A percentile compares a stretch with the other conserved stretches of the same genome.
Evolutionary conservation across 2,888 invertebrate genomes (phyloP).

Genomic region (Pammene fasciana): DNA sequence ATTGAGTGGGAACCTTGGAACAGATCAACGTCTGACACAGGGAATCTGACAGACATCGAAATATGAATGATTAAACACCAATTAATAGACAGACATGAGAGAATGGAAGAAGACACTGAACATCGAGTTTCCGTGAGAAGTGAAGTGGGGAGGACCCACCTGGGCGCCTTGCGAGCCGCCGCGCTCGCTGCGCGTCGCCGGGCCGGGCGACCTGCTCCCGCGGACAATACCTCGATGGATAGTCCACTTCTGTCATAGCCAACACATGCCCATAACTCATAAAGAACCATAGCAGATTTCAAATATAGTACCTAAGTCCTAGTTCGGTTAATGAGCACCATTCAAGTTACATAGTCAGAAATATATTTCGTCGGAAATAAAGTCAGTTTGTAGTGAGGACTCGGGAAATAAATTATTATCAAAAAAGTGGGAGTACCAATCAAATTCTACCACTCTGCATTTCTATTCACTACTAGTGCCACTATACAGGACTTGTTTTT

Average conservation of each 20-base stretch:
- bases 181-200: conserved; percentile 71
- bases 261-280: conserved; percentile 63
- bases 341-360: conserved; percentile 10
- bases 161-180: conserved; percentile 78
- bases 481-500: conserved; percentile 50
- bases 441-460: conserved; percentile 68
- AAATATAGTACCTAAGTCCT: conserved; percentile 22
- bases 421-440: conserved; percentile 25
- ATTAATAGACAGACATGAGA: conserved; percentile 47
- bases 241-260: conserved; percentile 89
- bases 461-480: conserved; percentile 63
- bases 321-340: conserved; percentile 11
- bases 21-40: conserved; percentile 36
- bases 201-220: conserved; percentile 85
- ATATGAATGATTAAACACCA: conserved; percentile 43
- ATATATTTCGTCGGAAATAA: conserved; percentile 5
- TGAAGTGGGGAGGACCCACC: conserved; percentile 78
- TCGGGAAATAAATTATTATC: conserved; percentile 4
- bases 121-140: conserved; percentile 58
- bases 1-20: conserved; percentile 36
- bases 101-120: conserved; percentile 66
- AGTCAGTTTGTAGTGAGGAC: conserved; percentile 15
- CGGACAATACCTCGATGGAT: conserved; percentile 91
- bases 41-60: conserved; percentile 43
- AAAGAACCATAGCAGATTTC: conserved; percentile 19